Conservation (phyloP, 2,113 vertebrate genomes). For the Dasyprocta punctata region DNA sequence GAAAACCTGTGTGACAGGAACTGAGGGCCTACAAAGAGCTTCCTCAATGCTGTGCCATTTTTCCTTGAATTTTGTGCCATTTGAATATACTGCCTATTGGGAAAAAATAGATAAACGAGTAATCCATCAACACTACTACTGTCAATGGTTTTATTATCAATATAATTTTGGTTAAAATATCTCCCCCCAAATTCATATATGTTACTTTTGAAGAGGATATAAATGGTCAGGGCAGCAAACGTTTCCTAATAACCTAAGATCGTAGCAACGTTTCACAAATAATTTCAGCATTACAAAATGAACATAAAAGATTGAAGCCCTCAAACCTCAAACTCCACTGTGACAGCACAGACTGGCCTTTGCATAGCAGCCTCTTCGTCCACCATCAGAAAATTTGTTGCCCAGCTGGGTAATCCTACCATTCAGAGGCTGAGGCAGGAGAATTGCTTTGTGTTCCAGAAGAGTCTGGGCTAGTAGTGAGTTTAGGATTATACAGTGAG, state of each 20-base stretch:
- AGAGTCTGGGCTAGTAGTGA: not conserved
- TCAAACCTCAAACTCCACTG: not conserved
- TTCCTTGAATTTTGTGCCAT: conserved; percentile 14
- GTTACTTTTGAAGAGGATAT: not conserved
- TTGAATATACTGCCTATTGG: not conserved
- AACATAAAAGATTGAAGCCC: not conserved
- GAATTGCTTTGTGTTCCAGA: not conserved
- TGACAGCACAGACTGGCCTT: not conserved
- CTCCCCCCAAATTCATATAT: not conserved
- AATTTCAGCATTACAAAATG: not conserved
- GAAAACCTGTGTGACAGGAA: not conserved
- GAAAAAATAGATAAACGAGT: not conserved
- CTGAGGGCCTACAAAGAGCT: not conserved
- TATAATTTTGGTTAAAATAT: not conserved
- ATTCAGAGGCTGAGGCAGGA: not conserved
- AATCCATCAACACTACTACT: not conserved
- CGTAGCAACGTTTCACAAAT: not conserved
- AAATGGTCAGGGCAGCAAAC: not conserved
- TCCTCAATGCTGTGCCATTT: not conserved
- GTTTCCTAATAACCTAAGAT: conserved; percentile 26
- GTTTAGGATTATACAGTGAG: not conserved
- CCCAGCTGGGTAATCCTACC: not conserved
- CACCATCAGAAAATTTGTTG: not conserved
- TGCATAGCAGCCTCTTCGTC: not conserved
- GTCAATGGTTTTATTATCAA: not conserved